Evolutionary conservation across 2,113 vertebrate species (phyloP).

Genomic region (Nematolebias whitei): DNA sequence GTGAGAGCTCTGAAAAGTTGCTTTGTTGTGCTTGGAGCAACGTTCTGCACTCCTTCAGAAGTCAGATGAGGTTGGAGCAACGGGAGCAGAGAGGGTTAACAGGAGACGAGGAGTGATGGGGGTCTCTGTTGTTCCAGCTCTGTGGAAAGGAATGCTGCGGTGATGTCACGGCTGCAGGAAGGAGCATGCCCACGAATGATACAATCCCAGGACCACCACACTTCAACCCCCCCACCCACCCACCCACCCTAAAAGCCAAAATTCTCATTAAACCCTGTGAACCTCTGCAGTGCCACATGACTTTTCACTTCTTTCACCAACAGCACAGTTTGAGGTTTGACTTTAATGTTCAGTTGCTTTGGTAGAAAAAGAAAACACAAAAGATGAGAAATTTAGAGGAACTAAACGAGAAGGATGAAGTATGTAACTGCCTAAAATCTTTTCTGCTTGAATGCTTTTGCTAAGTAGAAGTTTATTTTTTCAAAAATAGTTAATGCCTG

Average conservation of each 20-base stretch:
- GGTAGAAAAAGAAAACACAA: background rate
- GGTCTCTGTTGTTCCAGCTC: conserved; percentile 76
- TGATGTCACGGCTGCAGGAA: conserved; percentile 80
- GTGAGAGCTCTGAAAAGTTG: conserved; percentile 54
- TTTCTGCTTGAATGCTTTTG: no score
- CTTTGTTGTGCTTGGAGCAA: conserved; percentile 53
- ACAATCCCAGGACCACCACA: conserved; percentile 68
- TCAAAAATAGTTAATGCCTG: no score
- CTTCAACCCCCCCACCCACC: conserved; percentile 62
- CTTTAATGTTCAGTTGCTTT: background rate
- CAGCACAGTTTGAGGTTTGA: background rate
- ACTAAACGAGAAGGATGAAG: no score
- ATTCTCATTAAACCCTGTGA: conserved; percentile 58
- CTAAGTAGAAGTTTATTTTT: no score
- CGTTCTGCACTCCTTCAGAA: conserved; percentile 18
- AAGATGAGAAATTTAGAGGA: no score
- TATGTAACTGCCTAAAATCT: no score
- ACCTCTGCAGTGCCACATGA: conserved; percentile 28
- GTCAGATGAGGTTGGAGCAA: conserved; percentile 13
- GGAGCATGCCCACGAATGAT: conserved; percentile 78
- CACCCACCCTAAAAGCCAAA: conserved; percentile 40
- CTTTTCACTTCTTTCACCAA: conserved; percentile 24
- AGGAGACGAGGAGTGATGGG: conserved; percentile 57
- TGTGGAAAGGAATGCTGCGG: conserved; percentile 78
- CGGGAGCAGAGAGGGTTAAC: conserved; percentile 58